Conservation (phyloP, 2,888 invertebrate genomes). For the Empis stercorea region DNA sequence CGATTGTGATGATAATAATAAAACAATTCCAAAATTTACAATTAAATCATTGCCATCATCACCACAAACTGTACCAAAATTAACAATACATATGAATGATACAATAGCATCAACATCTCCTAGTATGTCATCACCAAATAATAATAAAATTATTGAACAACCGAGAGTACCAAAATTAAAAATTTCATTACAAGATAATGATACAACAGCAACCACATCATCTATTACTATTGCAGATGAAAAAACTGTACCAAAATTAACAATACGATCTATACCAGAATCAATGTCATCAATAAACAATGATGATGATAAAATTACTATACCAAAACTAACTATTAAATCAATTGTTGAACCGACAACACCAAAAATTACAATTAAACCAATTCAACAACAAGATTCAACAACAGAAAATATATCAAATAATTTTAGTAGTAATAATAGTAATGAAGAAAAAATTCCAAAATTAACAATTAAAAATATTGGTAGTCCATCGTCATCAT, state of each 20-base stretch:
- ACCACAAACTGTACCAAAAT: conserved; percentile 34
- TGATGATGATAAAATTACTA: background rate
- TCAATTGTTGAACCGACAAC: background rate
- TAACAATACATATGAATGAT: conserved; percentile 39
- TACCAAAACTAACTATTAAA: background rate
- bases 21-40: conserved; percentile 17
- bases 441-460: conserved; percentile 20
- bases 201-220: conserved; percentile 35
- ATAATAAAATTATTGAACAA: background rate
- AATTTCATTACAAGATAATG: conserved; percentile 31
- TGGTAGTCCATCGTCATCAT: conserved; percentile 21
- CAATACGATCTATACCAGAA: conserved; percentile 14
- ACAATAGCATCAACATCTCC: conserved; percentile 3
- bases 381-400: conserved; percentile 11
- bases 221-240: conserved; percentile 9
- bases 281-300: conserved; percentile 10
- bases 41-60: conserved; percentile 12
- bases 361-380: conserved; percentile 24
- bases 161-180: conserved; percentile 22
- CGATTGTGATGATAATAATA: background rate
- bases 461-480: conserved; percentile 30
- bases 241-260: conserved; percentile 24
- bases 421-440: background rate
- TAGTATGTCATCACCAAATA: conserved; percentile 18
- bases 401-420: background rate